Percentiles rank a stretch among this genome's conserved stretches.
phyloP scores from a whole-genome alignment of 2,888 invertebrate genomes.

The Rotaria magnacalcarata region DNA sequence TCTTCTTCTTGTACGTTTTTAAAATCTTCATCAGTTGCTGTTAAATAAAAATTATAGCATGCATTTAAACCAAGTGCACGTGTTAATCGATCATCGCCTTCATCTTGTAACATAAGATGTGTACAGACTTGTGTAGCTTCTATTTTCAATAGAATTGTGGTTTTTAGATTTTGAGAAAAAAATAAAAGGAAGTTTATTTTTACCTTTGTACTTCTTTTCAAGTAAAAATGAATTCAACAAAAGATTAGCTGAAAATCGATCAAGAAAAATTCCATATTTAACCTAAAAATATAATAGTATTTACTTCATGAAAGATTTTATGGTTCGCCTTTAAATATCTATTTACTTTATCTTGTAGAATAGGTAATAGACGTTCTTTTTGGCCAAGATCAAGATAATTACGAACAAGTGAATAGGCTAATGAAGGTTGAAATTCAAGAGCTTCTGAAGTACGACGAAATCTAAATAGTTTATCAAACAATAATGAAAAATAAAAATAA shows the following conservation, averaged over 20 bases:
- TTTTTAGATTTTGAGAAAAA: neutral
- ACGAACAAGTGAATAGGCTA: constrained; percentile 20
- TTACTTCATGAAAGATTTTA: too few relatives aligned
- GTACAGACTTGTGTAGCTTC: neutral
- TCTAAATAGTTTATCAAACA: neutral
- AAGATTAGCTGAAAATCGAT: constrained; percentile 30
- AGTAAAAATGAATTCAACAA: neutral
- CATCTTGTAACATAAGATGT: neutral
- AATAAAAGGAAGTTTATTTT: neutral
- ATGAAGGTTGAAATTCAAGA: constrained; percentile 24
- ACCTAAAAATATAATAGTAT: neutral
- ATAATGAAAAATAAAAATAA: neutral
- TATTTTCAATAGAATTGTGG: neutral
- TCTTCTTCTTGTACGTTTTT: neutral
- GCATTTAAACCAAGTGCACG: neutral
- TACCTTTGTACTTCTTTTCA: constrained; percentile 23
- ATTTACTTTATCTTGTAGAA: neutral
- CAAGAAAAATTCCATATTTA: constrained; percentile 29
- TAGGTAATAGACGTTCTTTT: constrained; percentile 31
- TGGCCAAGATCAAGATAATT: constrained; percentile 37
- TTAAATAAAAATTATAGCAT: constrained; percentile 29
- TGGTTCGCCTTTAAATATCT: too few relatives aligned
- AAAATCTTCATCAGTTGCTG: constrained; percentile 2
- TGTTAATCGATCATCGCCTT: constrained; percentile 30
- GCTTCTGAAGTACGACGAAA: constrained; percentile 24